Evolutionary conservation across 1,140 invertebrate genomes (phyloP).

Genomic region (Atta colombica): DNA sequence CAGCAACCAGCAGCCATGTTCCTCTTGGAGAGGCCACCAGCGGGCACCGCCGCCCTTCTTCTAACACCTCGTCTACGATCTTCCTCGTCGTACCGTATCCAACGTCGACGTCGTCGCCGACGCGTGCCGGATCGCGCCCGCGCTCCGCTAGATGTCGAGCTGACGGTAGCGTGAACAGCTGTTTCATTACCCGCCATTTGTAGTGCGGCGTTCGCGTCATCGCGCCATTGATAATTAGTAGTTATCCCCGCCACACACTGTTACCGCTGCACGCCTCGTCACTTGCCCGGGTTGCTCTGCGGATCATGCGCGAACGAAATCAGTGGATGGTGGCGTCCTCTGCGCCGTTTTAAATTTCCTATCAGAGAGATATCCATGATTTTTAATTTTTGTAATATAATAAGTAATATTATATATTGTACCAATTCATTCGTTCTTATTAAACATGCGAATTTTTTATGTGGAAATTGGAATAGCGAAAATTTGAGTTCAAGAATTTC

Average conservation of each 20-base stretch:
- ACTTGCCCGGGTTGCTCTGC: not conserved
- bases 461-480: too few relatives aligned
- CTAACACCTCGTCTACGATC: conserved; percentile 38
- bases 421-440: not conserved
- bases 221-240: conserved; percentile 66
- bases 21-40: conserved; percentile 56
- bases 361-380: not conserved
- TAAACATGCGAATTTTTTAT: not conserved
- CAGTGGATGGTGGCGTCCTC: not conserved
- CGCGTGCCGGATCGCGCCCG: conserved; percentile 64
- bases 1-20: conserved; percentile 95
- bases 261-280: not conserved
- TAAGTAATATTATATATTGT: not conserved
- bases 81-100: conserved; percentile 42
- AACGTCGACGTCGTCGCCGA: conserved; percentile 63
- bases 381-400: not conserved
- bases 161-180: conserved; percentile 67
- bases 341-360: not conserved
- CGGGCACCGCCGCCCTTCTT: conserved; percentile 49
- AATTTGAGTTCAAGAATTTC: not conserved
- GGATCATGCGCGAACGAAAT: conserved; percentile 11
- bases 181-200: conserved; percentile 73
- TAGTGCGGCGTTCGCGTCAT: conserved; percentile 34
- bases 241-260: not conserved
- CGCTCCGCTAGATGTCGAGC: conserved; percentile 75